Base-by-base conservation (phyloP, 2,888 invertebrate species). In the Beris morrisii region DNA sequence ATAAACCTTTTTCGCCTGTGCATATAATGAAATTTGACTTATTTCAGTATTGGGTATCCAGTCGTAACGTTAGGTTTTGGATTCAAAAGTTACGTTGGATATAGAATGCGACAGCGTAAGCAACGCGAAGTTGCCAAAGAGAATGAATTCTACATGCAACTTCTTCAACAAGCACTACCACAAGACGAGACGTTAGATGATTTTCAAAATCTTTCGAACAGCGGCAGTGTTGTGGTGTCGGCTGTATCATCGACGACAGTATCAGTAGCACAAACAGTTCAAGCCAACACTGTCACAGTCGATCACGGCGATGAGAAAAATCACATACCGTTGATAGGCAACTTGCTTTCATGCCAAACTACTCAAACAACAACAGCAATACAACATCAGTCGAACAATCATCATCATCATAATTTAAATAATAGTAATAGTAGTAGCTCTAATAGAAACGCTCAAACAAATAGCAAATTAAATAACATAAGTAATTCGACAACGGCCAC, bases 61-160 rank as follows among this genome's bases (percentile, higher is more conserved):
- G 93, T 93, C 73, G 94, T 97, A 63, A 94, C 97, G 73, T 86
- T 97, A 78, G 97, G 97, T 73, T 95, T 96, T 83, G 94, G 95
- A 75, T 93, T 96, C 76, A 97, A 96, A 86, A 91, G 93, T 78
- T 93, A 93, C 78, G 88, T 96, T 71, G 92, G 93, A 73, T 93
- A 91, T 81, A 87, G 93, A 82, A 89, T 96, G 86, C 86, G 95
- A 78, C 87, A 93, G 86, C 87, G 95, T 72, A 90, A 92, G 78
- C 96, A 97, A 83, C 88, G 91, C 76, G 94, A 94, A 79, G 95
- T 98, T 73, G 91, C 95, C 71, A 93, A 92, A 82, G 93, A 95
- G 82, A 97, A 97, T 83, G 93, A 95, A 82, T 95, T 95, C 83
- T 96, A 95, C 81, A 88, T 92, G 84, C 92, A 95, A 82, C 84